Evolutionary conservation across 2,113 vertebrate species (phyloP).

Genomic region (Podilymbus podiceps): DNA sequence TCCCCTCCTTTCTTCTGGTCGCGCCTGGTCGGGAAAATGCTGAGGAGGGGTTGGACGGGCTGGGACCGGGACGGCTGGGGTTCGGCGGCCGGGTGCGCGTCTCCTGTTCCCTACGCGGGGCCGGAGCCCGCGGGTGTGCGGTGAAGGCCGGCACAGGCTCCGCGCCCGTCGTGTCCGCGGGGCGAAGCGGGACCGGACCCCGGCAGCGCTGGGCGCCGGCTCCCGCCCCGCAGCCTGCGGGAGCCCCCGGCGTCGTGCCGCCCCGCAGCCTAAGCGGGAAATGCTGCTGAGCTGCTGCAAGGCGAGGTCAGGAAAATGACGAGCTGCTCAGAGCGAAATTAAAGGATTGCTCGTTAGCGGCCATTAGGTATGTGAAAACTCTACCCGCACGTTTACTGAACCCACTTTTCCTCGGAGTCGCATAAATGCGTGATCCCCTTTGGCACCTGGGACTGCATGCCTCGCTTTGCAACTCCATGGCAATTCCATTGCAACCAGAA

Average conservation of each 20-base stretch:
- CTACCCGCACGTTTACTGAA: rapidly evolving
- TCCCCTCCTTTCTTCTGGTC: no score
- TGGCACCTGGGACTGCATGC: neutral
- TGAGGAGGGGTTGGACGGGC: neutral
- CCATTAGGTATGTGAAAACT: rapidly evolving
- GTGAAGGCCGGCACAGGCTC: neutral
- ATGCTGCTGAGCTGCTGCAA: neutral
- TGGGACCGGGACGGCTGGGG: neutral
- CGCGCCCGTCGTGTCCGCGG: neutral
- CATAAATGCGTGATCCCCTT: rapidly evolving
- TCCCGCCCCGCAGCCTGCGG: neutral
- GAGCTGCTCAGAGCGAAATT: neutral
- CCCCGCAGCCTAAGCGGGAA: rapidly evolving
- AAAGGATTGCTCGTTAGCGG: neutral
- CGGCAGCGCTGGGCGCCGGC: no score
- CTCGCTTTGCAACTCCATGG: neutral
- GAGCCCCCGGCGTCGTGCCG: neutral
- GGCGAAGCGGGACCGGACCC: neutral
- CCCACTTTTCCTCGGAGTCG: rapidly evolving
- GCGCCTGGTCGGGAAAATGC: neutral
- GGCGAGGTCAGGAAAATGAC: no score
- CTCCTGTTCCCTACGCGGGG: rapidly evolving
- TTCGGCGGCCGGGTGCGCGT: neutral
- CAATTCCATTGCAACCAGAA: neutral
- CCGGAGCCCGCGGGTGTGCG: neutral